phyloP scores from a whole-genome alignment of 2,113 vertebrate species.

The Ceyx melanurus region DNA sequence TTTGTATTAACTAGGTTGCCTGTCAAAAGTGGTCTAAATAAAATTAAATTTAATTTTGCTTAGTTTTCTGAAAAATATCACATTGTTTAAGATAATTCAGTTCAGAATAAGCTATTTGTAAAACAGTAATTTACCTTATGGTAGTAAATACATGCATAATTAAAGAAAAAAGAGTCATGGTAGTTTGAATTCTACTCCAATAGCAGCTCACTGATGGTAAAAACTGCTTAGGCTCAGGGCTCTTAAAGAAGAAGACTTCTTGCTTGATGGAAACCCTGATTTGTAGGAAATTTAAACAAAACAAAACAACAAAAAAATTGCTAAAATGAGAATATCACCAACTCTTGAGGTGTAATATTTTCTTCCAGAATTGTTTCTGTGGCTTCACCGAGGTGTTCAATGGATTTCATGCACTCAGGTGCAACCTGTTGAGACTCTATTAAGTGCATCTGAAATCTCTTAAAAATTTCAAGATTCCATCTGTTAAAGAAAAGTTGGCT shows the following conservation, averaged over 20 bases:
- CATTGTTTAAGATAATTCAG: neutral
- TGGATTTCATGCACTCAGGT: neutral
- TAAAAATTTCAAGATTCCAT: slow-evolving; percentile 12
- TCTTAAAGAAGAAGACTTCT: neutral
- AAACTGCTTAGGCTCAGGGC: neutral
- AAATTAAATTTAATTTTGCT: neutral
- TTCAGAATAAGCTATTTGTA: neutral
- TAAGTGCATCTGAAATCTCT: neutral
- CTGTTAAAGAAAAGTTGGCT: neutral
- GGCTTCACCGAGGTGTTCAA: neutral
- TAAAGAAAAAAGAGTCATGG: neutral
- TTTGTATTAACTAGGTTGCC: neutral
- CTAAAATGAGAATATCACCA: neutral
- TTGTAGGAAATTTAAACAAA: neutral
- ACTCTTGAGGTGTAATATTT: neutral
- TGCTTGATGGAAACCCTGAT: neutral
- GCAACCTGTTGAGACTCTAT: neutral
- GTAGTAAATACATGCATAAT: neutral
- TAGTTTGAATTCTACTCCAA: neutral
- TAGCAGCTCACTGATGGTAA: neutral
- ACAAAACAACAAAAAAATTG: neutral
- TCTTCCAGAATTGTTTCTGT: neutral
- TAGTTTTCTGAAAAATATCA: neutral
- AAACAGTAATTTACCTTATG: neutral
- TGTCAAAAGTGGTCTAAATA: neutral